Evolutionary conservation across 2,113 vertebrate species (phyloP).

Genomic region (Scatophagus argus): DNA sequence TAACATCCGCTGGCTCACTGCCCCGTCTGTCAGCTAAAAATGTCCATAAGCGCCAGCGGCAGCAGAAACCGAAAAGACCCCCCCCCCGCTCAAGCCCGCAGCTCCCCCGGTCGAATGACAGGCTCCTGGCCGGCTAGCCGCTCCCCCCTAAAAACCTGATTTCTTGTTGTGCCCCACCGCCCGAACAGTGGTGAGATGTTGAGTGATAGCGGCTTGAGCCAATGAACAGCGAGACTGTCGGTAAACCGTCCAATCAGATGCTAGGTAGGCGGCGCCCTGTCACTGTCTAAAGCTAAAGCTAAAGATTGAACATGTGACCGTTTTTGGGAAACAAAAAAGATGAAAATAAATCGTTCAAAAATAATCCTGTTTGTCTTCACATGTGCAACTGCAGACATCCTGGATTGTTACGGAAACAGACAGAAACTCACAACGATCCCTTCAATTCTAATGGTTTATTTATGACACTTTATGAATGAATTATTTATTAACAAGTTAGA

Average conservation of each 20-base stretch:
- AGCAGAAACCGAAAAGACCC: slow-evolving; percentile 10
- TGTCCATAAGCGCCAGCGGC: slow-evolving; percentile 39
- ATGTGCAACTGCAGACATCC: neutral
- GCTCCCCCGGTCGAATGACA: neutral
- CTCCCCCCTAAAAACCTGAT: neutral
- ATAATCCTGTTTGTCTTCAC: neutral
- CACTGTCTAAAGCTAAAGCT: neutral
- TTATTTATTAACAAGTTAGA: neutral
- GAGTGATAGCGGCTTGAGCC: slow-evolving; percentile 49
- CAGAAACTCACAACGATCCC: neutral
- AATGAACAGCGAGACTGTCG: slow-evolving; percentile 36
- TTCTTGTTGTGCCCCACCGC: neutral
- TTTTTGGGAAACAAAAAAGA: neutral
- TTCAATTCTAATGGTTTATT: neutral
- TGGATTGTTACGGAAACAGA: neutral
- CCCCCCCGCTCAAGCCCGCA: neutral
- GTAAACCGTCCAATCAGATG: slow-evolving; percentile 53
- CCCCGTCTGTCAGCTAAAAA: neutral
- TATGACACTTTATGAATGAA: neutral
- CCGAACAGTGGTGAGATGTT: slow-evolving; percentile 10
- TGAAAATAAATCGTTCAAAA: no score
- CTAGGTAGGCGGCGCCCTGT: neutral
- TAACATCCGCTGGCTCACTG: slow-evolving; percentile 22
- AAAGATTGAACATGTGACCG: neutral
- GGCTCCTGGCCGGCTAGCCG: neutral